These are phyloP conservation scores for Rhagologus leucostigma DNA, from an alignment of 2,113 vertebrate genomes.

Conservation along the genomic window DNA sequence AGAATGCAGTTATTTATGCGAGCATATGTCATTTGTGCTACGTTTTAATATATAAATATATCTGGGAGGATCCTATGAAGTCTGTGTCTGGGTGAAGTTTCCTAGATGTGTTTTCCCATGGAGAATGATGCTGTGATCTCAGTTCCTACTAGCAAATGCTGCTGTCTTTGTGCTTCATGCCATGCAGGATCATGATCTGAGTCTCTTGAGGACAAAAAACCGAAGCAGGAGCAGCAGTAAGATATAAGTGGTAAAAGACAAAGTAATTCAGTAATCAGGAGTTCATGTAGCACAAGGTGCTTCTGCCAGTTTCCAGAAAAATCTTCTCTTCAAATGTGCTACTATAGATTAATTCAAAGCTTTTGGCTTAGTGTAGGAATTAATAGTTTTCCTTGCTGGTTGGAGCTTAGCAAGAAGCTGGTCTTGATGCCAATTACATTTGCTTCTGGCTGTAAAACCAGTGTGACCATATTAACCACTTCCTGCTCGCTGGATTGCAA, in stretches of 20 bases:
- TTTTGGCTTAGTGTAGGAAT: background rate
- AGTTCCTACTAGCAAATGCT: background rate
- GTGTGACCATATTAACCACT: background rate
- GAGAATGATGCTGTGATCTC: background rate
- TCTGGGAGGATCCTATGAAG: background rate
- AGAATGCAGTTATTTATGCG: background rate
- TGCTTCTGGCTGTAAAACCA: background rate
- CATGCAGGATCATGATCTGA: background rate
- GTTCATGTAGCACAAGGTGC: background rate
- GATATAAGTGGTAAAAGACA: background rate
- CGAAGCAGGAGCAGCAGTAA: background rate
- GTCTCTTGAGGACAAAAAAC: background rate
- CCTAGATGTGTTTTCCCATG: background rate
- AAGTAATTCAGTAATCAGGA: background rate
- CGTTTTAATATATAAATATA: background rate
- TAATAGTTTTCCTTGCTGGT: background rate
- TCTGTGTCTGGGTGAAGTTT: background rate
- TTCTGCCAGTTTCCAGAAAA: background rate
- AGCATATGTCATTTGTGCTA: background rate
- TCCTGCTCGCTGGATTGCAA: fast-evolving
- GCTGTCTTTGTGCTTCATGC: fast-evolving
- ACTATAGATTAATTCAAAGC: background rate
- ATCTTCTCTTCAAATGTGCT: background rate
- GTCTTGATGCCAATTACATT: background rate
- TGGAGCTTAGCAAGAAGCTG: background rate